These are phyloP conservation scores for Volucella zonaria DNA, from an alignment of 2,888 invertebrate species.

Conservation along the genomic window DNA sequence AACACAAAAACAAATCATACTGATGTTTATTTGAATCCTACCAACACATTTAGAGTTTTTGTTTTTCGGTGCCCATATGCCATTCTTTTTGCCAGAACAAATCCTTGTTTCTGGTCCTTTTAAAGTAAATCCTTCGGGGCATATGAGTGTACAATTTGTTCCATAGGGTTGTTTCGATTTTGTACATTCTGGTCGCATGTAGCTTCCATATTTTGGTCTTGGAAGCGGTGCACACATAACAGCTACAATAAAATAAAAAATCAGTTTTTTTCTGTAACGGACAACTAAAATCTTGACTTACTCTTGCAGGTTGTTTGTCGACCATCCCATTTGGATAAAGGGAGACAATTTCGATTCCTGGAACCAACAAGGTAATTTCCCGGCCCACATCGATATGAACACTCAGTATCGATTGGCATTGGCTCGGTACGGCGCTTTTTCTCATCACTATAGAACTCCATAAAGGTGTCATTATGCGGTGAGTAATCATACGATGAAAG, in stretches of 20 bases:
- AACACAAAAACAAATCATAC: neutral
- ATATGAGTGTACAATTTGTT: conserved; percentile 85
- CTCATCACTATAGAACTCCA: conserved; percentile 74
- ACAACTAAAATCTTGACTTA: conserved; percentile 78
- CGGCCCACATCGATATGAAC: conserved; percentile 86
- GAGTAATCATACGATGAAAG: conserved; percentile 75
- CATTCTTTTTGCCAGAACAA: conserved; percentile 84
- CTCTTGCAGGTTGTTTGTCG: conserved; percentile 87
- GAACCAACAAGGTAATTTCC: conserved; percentile 87
- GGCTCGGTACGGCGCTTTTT: conserved; percentile 75
- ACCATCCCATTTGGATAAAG: conserved; percentile 88
- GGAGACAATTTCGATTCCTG: conserved; percentile 86
- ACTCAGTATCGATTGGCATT: conserved; percentile 86
- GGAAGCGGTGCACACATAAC: conserved; percentile 83
- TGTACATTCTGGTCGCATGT: conserved; percentile 84
- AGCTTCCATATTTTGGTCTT: conserved; percentile 83
- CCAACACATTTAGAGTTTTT: conserved; percentile 83
- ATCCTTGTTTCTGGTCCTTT: conserved; percentile 84
- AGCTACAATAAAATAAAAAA: conserved; percentile 76
- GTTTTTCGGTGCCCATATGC: conserved; percentile 84
- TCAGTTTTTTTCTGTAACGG: neutral
- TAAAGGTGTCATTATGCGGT: conserved; percentile 76
- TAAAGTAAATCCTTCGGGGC: conserved; percentile 85
- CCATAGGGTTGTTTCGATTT: conserved; percentile 84
- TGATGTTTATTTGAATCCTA: conserved; percentile 75